phyloP scores from a whole-genome alignment of 2,113 vertebrate genomes.

The Peromyscus maniculatus region DNA sequence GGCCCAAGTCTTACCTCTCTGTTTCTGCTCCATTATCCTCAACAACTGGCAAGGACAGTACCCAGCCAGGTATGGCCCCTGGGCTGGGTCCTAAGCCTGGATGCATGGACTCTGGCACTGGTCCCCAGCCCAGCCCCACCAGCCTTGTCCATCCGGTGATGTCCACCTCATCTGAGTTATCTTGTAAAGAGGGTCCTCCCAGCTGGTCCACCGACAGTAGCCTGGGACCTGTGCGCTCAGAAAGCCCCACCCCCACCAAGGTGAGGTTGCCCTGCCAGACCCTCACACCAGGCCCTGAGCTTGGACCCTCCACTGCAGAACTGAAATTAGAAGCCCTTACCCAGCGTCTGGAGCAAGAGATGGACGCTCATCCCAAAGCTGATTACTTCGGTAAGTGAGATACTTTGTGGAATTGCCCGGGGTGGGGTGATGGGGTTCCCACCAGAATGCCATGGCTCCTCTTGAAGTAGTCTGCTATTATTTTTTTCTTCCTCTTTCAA shows the following conservation, averaged over 20 bases:
- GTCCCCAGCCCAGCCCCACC: constrained; percentile 62
- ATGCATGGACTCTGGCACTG: background rate
- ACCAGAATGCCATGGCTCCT: background rate
- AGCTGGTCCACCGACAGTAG: constrained; percentile 42
- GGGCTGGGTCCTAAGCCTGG: constrained; percentile 78
- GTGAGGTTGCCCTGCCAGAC: constrained; percentile 91
- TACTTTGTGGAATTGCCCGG: background rate
- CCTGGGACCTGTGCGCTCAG: constrained; percentile 69
- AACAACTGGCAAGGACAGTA: constrained; percentile 43
- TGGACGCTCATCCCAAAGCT: constrained; percentile 94
- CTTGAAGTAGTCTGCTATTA: background rate
- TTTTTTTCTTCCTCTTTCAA: constrained; percentile 31
- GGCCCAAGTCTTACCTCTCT: constrained; percentile 75
- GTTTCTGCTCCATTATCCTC: background rate
- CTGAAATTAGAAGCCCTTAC: constrained; percentile 96
- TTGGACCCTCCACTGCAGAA: constrained; percentile 91
- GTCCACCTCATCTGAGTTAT: constrained; percentile 61
- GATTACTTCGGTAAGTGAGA: constrained; percentile 96
- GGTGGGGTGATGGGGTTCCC: background rate
- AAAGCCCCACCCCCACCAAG: constrained; percentile 81
- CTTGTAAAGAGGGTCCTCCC: constrained; percentile 68
- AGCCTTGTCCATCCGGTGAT: constrained; percentile 15
- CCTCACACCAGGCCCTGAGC: constrained; percentile 85
- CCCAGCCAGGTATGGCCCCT: constrained; percentile 35
- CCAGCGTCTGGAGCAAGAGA: constrained; percentile 95